phyloP scores from a whole-genome alignment of 2,113 vertebrate genomes.

The Pollachius pollachius region DNA sequence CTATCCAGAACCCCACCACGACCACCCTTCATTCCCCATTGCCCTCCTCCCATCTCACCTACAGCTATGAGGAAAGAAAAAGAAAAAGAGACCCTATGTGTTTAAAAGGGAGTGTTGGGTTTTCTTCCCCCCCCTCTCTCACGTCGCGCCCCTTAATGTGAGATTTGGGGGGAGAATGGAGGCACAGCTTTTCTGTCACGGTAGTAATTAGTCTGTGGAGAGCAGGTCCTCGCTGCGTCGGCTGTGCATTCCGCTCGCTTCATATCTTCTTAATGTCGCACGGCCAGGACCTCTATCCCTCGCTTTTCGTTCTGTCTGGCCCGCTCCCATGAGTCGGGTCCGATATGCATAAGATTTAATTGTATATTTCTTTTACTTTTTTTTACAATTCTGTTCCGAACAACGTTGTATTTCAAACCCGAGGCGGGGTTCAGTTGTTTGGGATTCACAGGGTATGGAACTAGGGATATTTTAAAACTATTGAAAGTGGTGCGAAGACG shows the following conservation, averaged over 20 bases:
- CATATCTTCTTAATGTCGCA: conserved; percentile 1
- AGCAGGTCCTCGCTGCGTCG: conserved; percentile 63
- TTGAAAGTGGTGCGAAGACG: too few relatives aligned
- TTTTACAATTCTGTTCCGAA: too few relatives aligned
- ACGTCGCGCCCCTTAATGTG: conserved; percentile 55
- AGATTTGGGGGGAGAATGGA: conserved; percentile 59
- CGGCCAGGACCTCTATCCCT: not conserved
- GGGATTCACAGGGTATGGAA: too few relatives aligned
- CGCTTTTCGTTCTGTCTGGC: too few relatives aligned
- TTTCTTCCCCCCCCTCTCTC: conserved; percentile 21
- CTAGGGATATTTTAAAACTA: too few relatives aligned
- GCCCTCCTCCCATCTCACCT: conserved; percentile 70
- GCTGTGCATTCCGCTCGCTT: conserved; percentile 56
- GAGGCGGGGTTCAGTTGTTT: too few relatives aligned
- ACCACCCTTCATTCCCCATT: too few relatives aligned
- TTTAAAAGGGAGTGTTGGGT: conserved; percentile 28
- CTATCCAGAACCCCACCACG: not conserved
- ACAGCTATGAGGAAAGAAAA: conserved; percentile 39
- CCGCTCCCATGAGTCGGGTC: too few relatives aligned
- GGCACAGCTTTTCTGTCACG: conserved; percentile 64
- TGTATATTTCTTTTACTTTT: too few relatives aligned
- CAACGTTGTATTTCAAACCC: too few relatives aligned
- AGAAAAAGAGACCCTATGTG: conserved; percentile 1
- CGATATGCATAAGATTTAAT: too few relatives aligned
- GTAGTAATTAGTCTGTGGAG: conserved; percentile 76